Base-by-base conservation (phyloP, 2,113 vertebrate genomes). In the Semnornis frantzii region DNA sequence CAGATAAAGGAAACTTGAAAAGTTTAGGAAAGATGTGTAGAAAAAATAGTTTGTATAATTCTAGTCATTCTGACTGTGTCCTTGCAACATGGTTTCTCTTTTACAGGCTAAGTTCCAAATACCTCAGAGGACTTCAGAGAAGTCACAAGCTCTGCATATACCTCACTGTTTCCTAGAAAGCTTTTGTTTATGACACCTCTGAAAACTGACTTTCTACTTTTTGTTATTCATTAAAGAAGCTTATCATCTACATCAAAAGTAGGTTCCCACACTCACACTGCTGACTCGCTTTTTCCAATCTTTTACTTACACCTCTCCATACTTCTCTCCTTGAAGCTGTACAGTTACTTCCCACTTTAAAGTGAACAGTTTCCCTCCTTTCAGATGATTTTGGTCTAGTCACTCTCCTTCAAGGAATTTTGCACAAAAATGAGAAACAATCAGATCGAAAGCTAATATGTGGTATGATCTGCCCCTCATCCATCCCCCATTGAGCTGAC, bases 121-220 rank as follows among this genome's bases (percentile, higher is more conserved):
- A 63, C 2, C 6, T 82, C 30, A n/a, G 46, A 52, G 33, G 14
- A 52, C 0, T 0, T n/a, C 14, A 54, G 33, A 76, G 28, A 18
- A 24, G 10, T 31, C 1, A 0, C 14, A 85, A 62, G 44, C 8
- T 70, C 50, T 83, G 25, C 16, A 57, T 11, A 72, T 15, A 71
- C 5, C 4, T 37, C 14, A 5, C 5, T 31, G 2, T 72, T 52
- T 12, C 10, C 7, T 46, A 30, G 27, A 82, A 79, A 52, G 0
- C 20, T 79, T 48, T 20, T 87, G 12, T 48, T 88, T 42, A 23
- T 68, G 15, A 7, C 15, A 15, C 5, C 19, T 54, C 57, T 78
- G 52, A 77, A 60, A 50, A 31, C 3, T 44, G 25, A 42, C 25
- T 31, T 87, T 72, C 27, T 64, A 2, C 13, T 83, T 17, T 46